phyloP scores from a whole-genome alignment of 2,113 vertebrate species.

The Macquaria australasica region DNA sequence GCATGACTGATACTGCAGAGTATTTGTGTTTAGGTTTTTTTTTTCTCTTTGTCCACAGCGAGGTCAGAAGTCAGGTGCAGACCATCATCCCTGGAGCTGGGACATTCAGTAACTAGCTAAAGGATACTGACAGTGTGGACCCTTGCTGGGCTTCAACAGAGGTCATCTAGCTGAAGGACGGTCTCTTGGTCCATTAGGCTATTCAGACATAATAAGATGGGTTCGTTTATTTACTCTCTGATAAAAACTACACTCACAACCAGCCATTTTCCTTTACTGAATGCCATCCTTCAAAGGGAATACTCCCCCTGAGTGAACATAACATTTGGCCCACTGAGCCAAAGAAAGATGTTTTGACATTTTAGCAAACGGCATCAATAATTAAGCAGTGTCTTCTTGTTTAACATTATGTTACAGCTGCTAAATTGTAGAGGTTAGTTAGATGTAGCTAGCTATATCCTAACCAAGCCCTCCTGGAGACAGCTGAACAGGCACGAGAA shows the following conservation, averaged over 20 bases:
- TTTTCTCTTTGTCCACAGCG: not conserved
- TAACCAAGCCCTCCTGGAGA: conserved; percentile 12
- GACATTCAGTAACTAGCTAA: not conserved
- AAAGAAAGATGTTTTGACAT: conserved; percentile 16
- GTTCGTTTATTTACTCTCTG: not conserved
- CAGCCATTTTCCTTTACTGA: not conserved
- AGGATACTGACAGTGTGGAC: not conserved
- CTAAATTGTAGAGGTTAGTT: not conserved
- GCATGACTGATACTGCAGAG: not conserved
- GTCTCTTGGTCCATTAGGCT: not conserved
- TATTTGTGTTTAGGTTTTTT: not conserved
- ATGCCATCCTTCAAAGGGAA: not conserved
- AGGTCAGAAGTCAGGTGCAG: conserved; percentile 7
- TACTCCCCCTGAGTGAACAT: not conserved
- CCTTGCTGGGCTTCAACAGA: not conserved
- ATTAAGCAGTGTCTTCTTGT: conserved; percentile 25
- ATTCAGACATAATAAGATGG: not conserved
- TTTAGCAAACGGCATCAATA: conserved; percentile 41
- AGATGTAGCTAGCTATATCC: not conserved
- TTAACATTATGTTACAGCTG: conserved; percentile 15
- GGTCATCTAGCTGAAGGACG: not conserved
- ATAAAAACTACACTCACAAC: not conserved
- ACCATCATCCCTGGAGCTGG: conserved; percentile 1
- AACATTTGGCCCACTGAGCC: not conserved
- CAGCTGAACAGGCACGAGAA: conserved; percentile 7